phyloP scores from a whole-genome alignment of 2,113 vertebrate species.

The Phyllostomus hastatus region DNA sequence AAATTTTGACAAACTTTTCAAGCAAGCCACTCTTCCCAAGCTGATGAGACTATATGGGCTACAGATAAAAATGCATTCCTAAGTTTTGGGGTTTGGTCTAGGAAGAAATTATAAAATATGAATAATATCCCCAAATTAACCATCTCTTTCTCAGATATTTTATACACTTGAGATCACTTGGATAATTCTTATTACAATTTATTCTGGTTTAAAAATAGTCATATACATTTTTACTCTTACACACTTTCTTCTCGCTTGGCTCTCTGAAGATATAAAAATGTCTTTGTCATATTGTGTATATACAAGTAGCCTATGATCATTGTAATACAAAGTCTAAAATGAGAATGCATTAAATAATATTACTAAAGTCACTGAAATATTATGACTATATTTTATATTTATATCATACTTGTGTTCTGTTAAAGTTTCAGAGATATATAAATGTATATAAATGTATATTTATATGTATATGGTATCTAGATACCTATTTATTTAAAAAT shows the following conservation, averaged over 20 bases:
- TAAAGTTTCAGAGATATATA: neutral
- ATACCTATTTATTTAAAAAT: neutral
- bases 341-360: neutral
- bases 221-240: neutral
- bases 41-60: neutral
- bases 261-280: neutral
- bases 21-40: neutral
- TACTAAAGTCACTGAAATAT: neutral
- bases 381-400: neutral
- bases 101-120: neutral
- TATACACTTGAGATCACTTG: neutral
- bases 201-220: neutral
- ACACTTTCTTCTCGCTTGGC: neutral
- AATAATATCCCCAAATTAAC: neutral
- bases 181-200: neutral
- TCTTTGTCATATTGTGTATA: neutral
- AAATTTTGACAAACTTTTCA: neutral
- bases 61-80: neutral
- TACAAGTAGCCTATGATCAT: neutral
- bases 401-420: neutral
- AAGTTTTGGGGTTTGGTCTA: neutral
- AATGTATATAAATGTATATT: too few relatives aligned
- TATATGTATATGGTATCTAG: neutral
- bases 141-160: neutral
- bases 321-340: neutral